Percentiles rank a stretch among this genome's conserved stretches.
These are phyloP conservation scores for Thalassophryne amazonica DNA, from an alignment of 2,797 vertebrate genomes.

Conservation along the genomic window DNA sequence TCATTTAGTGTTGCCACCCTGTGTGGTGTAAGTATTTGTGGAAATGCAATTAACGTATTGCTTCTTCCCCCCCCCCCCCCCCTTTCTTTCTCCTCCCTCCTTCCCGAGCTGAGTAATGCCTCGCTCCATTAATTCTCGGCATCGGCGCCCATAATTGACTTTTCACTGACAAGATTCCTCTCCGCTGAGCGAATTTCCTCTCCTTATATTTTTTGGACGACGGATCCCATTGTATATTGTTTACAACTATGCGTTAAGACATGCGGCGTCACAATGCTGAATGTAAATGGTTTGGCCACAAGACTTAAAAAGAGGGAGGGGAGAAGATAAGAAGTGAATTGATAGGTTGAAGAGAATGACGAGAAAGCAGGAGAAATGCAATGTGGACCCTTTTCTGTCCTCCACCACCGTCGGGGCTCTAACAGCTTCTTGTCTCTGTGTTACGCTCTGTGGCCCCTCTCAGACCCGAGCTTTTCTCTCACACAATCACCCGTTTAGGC, in stretches of 20 bases:
- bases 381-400: conserved; percentile 73
- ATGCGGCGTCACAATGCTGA: conserved; percentile 35
- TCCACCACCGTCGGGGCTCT: conserved; percentile 70
- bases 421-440: conserved; percentile 75
- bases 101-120: conserved; percentile 79
- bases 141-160: conserved; percentile 80
- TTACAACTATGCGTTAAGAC: conserved; percentile 54
- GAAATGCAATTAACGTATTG: conserved; percentile 79
- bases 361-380: conserved; percentile 48
- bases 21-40: conserved; percentile 57
- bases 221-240: conserved; percentile 64
- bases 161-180: conserved; percentile 82
- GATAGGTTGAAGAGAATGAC: conserved; percentile 34
- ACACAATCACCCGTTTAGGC: conserved; percentile 66
- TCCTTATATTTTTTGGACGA: conserved; percentile 72
- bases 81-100: conserved; percentile 61
- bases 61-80: no score
- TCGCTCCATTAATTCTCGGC: conserved; percentile 82
- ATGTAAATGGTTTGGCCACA: conserved; percentile 48
- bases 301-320: conserved; percentile 6
- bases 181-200: conserved; percentile 68
- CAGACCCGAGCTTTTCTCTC: conserved; percentile 76
- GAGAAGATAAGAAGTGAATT: conserved; percentile 31
- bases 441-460: conserved; percentile 77
- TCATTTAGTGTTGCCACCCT: conserved; percentile 54